Percentiles rank a stretch among this genome's conserved stretches.
These are phyloP conservation scores for Petroica traversi DNA, from an alignment of 2,113 vertebrate species.

Conservation along the genomic window DNA sequence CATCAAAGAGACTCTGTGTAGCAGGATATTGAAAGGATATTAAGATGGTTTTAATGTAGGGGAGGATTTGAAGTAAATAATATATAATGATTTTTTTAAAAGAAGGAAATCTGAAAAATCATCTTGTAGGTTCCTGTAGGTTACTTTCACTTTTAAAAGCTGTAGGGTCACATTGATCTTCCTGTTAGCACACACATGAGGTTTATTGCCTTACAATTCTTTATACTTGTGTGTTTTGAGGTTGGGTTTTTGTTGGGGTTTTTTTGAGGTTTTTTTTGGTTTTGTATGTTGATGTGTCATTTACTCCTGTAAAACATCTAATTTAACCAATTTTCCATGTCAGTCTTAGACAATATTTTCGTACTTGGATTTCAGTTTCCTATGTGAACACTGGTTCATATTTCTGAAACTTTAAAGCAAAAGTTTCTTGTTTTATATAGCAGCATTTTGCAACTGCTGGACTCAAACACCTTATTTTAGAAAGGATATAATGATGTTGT, in stretches of 20 bases:
- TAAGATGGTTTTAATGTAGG: constrained; percentile 42
- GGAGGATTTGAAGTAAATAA: constrained; percentile 47
- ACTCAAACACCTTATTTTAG: neutral
- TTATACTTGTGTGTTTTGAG: neutral
- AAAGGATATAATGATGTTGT: neutral
- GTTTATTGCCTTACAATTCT: neutral
- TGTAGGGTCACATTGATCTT: constrained; percentile 20
- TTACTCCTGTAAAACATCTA: neutral
- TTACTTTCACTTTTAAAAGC: constrained; percentile 20
- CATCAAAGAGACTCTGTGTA: neutral
- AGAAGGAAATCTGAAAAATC: constrained; percentile 46
- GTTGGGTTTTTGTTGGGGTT: neutral
- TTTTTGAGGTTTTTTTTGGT: no score
- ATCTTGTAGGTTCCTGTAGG: constrained; percentile 4
- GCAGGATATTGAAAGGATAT: constrained; percentile 41
- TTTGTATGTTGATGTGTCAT: neutral
- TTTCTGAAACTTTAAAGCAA: neutral
- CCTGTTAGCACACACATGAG: neutral
- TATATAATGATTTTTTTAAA: constrained; percentile 1
- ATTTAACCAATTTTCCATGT: neutral
- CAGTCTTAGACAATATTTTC: neutral
- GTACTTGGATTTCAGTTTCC: neutral
- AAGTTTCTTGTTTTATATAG: neutral
- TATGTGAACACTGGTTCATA: neutral
- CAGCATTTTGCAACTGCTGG: neutral